A percentile compares a stretch with the other conserved stretches of the same genome.
These are phyloP conservation scores for Chelidonichthys spinosus DNA, from an alignment of 2,797 vertebrate genomes.

Conservation along the genomic window DNA sequence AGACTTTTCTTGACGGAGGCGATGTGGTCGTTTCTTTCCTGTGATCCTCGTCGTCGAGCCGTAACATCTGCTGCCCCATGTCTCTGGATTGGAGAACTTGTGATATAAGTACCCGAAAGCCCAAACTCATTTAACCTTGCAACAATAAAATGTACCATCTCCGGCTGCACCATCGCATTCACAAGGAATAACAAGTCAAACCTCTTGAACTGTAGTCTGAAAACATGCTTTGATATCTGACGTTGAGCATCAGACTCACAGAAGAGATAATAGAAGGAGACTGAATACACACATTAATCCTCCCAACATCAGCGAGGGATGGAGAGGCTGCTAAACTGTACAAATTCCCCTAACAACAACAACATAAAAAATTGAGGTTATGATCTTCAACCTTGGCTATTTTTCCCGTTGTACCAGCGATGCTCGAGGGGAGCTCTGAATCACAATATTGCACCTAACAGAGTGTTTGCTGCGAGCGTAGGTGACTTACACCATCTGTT, in stretches of 20 bases:
- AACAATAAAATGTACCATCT: slow-evolving; percentile 9
- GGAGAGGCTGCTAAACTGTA: slow-evolving; percentile 40
- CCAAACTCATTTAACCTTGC: slow-evolving; percentile 28
- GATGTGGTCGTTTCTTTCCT: slow-evolving; percentile 3
- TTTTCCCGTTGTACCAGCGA: slow-evolving; percentile 37
- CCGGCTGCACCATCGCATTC: slow-evolving; percentile 19
- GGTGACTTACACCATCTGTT: slow-evolving; percentile 80
- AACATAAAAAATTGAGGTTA: slow-evolving; percentile 30
- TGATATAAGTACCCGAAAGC: slow-evolving; percentile 20
- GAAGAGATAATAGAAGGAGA: slow-evolving; percentile 50
- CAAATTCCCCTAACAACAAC: slow-evolving; percentile 40
- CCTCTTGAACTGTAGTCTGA: slow-evolving; percentile 24
- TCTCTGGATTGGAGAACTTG: slow-evolving; percentile 20
- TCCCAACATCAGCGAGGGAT: slow-evolving; percentile 34
- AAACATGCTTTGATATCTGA: slow-evolving; percentile 43
- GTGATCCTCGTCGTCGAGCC: slow-evolving; percentile 30
- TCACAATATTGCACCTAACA: slow-evolving; percentile 60
- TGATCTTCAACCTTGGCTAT: slow-evolving; percentile 56
- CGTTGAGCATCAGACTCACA: slow-evolving; percentile 56
- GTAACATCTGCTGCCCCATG: slow-evolving; percentile 51
- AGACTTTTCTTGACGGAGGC: neutral
- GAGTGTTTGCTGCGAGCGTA: slow-evolving; percentile 68
- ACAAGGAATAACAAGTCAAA: slow-evolving; percentile 19
- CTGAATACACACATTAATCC: slow-evolving; percentile 45
- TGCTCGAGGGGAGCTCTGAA: slow-evolving; percentile 51